Conservation (phyloP, 1,140 invertebrate species). For the Acromyrmex heyeri region DNA sequence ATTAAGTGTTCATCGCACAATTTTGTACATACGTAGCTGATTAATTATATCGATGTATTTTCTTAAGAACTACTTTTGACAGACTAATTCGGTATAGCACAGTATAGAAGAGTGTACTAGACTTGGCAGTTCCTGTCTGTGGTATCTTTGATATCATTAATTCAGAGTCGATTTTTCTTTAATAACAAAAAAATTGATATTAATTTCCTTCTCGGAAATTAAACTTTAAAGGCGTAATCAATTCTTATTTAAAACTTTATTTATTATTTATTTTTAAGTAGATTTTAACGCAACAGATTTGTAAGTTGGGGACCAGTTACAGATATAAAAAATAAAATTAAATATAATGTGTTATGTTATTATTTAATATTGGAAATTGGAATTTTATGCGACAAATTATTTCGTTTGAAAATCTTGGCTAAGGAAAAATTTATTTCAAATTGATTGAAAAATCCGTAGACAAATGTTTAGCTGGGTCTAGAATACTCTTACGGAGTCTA, state of each 20-base stretch:
- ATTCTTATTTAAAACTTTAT: conserved; percentile 27
- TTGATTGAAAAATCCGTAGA: background rate
- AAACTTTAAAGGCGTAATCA: background rate
- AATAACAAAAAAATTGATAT: background rate
- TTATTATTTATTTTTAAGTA: conserved; percentile 26
- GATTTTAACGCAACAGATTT: background rate
- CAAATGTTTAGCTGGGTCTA: background rate
- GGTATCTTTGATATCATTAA: background rate
- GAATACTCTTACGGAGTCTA: background rate
- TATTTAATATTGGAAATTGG: conserved; percentile 23
- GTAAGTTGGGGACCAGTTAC: conserved; percentile 12
- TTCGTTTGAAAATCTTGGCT: background rate
- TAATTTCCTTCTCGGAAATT: no score
- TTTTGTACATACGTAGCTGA: conserved; percentile 51
- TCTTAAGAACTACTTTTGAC: conserved; percentile 14
- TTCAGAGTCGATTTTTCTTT: conserved; percentile 1
- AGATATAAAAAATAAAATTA: background rate
- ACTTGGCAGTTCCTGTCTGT: background rate
- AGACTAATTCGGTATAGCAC: background rate
- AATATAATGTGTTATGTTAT: no score
- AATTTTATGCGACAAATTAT: background rate
- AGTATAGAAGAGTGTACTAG: background rate
- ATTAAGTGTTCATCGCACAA: conserved; percentile 48
- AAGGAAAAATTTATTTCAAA: conserved; percentile 5
- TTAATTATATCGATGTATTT: conserved; percentile 37